Conservation (phyloP, 1,140 invertebrate genomes). For the Heliconius eleuchia region DNA sequence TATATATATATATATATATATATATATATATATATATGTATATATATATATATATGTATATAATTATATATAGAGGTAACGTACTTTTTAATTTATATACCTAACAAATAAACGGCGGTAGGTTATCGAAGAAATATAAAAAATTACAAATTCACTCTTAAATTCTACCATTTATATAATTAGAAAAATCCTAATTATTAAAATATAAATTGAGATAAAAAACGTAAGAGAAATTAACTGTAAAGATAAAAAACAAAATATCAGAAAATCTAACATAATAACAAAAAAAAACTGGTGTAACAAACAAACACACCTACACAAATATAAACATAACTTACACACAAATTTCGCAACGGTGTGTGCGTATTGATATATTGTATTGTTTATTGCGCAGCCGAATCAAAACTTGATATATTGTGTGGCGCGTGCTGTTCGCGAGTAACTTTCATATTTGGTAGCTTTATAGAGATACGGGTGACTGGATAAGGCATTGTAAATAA, state of each 20-base stretch:
- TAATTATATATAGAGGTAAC: too few relatives aligned
- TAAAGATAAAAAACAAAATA: neutral
- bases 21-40: too few relatives aligned
- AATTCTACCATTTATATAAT: too few relatives aligned
- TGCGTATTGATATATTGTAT: slow-evolving; percentile 81
- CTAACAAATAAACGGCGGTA: too few relatives aligned
- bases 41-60: too few relatives aligned
- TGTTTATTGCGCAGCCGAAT: slow-evolving; percentile 80
- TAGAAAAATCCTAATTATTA: too few relatives aligned
- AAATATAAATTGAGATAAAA: too few relatives aligned
- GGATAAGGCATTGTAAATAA: slow-evolving; percentile 11
- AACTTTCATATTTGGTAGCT: slow-evolving; percentile 77
- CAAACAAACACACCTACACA: slow-evolving; percentile 50
- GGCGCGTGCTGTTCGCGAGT: slow-evolving; percentile 69
- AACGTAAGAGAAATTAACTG: too few relatives aligned
- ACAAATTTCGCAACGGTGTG: slow-evolving; percentile 79
- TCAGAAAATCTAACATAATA: neutral
- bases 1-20: too few relatives aligned
- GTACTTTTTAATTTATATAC: too few relatives aligned
- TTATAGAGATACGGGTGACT: slow-evolving; percentile 52
- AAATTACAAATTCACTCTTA: too few relatives aligned
- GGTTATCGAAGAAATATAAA: too few relatives aligned
- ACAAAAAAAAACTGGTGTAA: neutral
- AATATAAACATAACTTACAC: slow-evolving; percentile 46
- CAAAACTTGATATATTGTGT: slow-evolving; percentile 80